Conservation (phyloP, 2,113 vertebrate genomes). For the Amazona guildingii region DNA sequence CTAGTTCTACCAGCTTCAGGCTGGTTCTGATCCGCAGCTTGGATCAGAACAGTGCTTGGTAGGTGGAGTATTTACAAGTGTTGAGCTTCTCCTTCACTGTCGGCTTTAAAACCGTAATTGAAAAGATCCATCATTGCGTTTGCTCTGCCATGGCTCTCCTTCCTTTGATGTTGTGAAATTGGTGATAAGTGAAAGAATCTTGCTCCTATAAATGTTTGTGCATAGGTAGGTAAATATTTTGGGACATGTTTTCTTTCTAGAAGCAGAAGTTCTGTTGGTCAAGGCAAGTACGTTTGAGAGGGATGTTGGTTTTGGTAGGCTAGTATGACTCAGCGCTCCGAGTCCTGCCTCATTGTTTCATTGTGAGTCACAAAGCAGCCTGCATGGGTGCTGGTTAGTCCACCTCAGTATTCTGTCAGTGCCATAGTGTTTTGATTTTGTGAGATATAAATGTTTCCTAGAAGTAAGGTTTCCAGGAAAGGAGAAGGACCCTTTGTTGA, state of each 20-base stretch:
- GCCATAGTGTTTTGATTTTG: neutral
- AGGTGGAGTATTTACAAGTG: neutral
- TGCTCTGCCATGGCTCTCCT: neutral
- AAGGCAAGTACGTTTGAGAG: neutral
- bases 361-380: neutral
- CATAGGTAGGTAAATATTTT: neutral
- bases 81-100: neutral
- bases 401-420: neutral
- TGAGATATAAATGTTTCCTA: neutral
- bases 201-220: neutral
- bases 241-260: neutral
- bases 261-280: neutral
- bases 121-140: neutral
- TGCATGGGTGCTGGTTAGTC: neutral
- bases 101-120: neutral
- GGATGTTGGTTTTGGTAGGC: neutral
- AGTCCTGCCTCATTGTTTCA: neutral
- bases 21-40: neutral
- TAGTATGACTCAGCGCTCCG: neutral
- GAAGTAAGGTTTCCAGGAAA: neutral
- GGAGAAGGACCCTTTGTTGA: neutral
- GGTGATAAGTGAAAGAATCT: neutral
- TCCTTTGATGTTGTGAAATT: neutral
- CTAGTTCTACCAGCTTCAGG: neutral
- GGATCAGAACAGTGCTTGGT: neutral